phyloP scores from a whole-genome alignment of 1,140 invertebrate species.

The Centruroides vittatus region DNA sequence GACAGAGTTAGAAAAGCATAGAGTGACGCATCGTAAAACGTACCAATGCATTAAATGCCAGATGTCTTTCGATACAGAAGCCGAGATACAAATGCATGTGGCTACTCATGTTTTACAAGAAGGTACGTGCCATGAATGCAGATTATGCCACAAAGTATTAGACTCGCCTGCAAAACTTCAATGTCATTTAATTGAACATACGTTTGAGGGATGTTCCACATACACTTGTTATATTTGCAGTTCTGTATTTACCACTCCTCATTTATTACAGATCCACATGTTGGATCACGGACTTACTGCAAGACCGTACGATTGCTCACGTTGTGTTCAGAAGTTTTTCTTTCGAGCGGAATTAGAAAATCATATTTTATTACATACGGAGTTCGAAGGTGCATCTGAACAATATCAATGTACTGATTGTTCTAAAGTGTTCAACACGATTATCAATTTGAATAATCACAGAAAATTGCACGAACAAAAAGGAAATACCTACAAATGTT shows the following conservation, averaged over 20 bases:
- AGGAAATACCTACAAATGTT: constrained; percentile 19
- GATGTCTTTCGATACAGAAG: constrained; percentile 47
- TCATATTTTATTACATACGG: constrained; percentile 34
- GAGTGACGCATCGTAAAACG: constrained; percentile 33
- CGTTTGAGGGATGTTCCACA: constrained; percentile 63
- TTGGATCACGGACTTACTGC: constrained; percentile 60
- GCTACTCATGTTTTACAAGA: constrained; percentile 39
- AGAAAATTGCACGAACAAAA: constrained; percentile 18
- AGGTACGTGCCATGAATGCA: constrained; percentile 47
- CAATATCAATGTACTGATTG: background rate
- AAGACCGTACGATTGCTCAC: constrained; percentile 66
- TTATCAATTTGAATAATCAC: background rate
- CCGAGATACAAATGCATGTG: constrained; percentile 50
- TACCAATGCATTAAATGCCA: constrained; percentile 57
- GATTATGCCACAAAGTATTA: constrained; percentile 50
- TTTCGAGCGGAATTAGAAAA: constrained; percentile 82
- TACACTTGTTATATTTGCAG: constrained; percentile 79
- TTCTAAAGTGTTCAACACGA: background rate
- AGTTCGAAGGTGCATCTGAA: background rate
- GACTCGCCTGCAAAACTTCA: constrained; percentile 63
- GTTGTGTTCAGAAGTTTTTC: constrained; percentile 77
- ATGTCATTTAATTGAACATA: constrained; percentile 82
- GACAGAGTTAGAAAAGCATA: constrained; percentile 40
- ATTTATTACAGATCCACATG: constrained; percentile 65
- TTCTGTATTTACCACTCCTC: constrained; percentile 63